A percentile compares a stretch with the other conserved stretches of the same genome.
These are phyloP conservation scores for Anhinga rufa DNA, from an alignment of 2,113 vertebrate genomes.

Conservation along the genomic window DNA sequence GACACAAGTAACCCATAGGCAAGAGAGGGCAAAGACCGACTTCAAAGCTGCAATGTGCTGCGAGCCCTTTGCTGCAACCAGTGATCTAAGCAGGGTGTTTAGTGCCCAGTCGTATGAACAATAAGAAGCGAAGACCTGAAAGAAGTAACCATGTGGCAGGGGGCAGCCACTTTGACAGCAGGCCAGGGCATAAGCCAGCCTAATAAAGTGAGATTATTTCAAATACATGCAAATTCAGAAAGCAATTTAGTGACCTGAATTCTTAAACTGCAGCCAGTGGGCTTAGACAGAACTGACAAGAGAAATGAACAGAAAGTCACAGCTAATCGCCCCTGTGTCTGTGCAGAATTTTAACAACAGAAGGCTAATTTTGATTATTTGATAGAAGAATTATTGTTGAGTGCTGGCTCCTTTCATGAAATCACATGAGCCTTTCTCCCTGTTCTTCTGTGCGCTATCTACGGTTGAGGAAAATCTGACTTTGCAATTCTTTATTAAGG, in stretches of 20 bases:
- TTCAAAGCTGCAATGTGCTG: not conserved
- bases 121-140: not conserved
- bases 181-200: not conserved
- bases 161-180: not conserved
- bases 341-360: slow-evolving; percentile 31
- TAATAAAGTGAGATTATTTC: slow-evolving; percentile 27
- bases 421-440: slow-evolving; percentile 3
- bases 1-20: not conserved
- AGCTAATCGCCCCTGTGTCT: slow-evolving; percentile 25
- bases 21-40: not conserved
- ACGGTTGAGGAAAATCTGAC: not conserved
- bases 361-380: slow-evolving; percentile 49
- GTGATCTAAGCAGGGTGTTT: not conserved
- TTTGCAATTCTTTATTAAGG: slow-evolving; percentile 11
- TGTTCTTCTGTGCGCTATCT: slow-evolving; percentile 10
- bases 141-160: not conserved
- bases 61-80: not conserved
- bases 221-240: slow-evolving; percentile 28
- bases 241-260: slow-evolving; percentile 26
- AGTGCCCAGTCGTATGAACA: not conserved
- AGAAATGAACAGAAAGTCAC: not conserved
- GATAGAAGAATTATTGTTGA: slow-evolving; percentile 40
- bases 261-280: slow-evolving; percentile 15
- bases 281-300: not conserved
- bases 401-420: slow-evolving; percentile 1